phyloP scores from a whole-genome alignment of 2,797 vertebrate species.

The Rhinoraja longicauda region DNA sequence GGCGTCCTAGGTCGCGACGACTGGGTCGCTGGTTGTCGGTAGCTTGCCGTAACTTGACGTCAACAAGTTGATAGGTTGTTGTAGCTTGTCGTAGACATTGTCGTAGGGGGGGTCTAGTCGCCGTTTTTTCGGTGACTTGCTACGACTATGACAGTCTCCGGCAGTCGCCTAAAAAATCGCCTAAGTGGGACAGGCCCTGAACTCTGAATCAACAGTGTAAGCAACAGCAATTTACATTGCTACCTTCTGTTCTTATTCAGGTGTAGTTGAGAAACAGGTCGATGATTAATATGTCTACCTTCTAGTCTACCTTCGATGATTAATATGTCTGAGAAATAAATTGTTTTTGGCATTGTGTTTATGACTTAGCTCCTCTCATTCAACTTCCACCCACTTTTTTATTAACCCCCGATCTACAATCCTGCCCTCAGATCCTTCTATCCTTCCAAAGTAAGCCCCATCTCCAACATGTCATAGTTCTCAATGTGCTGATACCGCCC shows the following conservation, averaged over 20 bases:
- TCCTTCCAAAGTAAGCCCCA: neutral
- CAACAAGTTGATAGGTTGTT: no score
- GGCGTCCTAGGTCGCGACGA: no score
- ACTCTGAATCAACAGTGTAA: neutral
- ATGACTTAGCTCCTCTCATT: neutral
- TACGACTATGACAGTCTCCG: no score
- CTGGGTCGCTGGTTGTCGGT: no score
- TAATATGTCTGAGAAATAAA: neutral
- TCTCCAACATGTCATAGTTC: neutral
- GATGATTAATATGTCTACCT: neutral
- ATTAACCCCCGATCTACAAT: neutral
- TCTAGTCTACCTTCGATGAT: no score
- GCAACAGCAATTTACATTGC: neutral
- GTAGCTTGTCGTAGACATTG: no score
- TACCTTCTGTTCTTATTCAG: neutral
- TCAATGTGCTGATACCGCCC: neutral
- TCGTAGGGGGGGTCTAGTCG: no score
- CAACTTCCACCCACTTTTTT: neutral
- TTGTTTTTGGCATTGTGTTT: neutral
- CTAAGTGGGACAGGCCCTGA: no score
- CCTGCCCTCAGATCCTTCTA: neutral
- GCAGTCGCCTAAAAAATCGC: no score
- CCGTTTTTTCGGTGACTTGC: no score
- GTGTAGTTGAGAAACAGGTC: neutral
- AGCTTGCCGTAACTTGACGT: no score